Conservation (phyloP, 2,888 invertebrate species). For the Tanypteryx hageni region DNA sequence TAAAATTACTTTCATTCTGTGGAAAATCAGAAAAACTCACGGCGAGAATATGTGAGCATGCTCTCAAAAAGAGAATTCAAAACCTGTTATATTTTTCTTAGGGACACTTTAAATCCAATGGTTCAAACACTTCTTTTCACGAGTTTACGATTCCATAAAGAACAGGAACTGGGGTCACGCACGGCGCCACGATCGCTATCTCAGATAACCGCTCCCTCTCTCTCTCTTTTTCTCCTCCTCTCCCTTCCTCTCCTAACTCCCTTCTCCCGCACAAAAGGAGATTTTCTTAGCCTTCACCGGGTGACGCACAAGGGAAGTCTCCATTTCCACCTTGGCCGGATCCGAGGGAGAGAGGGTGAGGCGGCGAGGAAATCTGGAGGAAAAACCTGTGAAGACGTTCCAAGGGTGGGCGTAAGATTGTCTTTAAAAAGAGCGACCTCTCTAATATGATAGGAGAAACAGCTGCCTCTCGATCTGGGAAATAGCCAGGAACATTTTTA, state of each 20-base stretch:
- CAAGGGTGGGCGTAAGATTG: slow-evolving; percentile 46
- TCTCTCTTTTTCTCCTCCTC: not conserved
- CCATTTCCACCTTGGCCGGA: slow-evolving; percentile 43
- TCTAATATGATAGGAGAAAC: slow-evolving; percentile 47
- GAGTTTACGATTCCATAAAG: slow-evolving; percentile 2
- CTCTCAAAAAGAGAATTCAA: too few species aligned
- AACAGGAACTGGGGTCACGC: not conserved
- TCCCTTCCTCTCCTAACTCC: not conserved
- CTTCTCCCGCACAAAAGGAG: not conserved
- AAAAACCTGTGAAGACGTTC: slow-evolving; percentile 17
- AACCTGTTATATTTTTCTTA: not conserved
- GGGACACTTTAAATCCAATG: not conserved
- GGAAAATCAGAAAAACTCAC: too few species aligned
- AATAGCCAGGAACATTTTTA: slow-evolving; percentile 50
- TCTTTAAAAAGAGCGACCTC: slow-evolving; percentile 52
- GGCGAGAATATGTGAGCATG: too few species aligned
- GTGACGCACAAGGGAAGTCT: slow-evolving; percentile 23
- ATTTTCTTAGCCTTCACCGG: not conserved
- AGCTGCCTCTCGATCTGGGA: slow-evolving; percentile 50
- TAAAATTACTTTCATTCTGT: too few species aligned
- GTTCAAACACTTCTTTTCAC: not conserved
- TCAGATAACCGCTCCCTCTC: not conserved
- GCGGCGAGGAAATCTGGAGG: not conserved
- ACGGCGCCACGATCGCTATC: not conserved
- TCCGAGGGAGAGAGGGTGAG: not conserved